Evolutionary conservation across 37 sponge, comb jelly and placozoan species (phyloP).

Genomic region (Tethya wilhelma): DNA sequence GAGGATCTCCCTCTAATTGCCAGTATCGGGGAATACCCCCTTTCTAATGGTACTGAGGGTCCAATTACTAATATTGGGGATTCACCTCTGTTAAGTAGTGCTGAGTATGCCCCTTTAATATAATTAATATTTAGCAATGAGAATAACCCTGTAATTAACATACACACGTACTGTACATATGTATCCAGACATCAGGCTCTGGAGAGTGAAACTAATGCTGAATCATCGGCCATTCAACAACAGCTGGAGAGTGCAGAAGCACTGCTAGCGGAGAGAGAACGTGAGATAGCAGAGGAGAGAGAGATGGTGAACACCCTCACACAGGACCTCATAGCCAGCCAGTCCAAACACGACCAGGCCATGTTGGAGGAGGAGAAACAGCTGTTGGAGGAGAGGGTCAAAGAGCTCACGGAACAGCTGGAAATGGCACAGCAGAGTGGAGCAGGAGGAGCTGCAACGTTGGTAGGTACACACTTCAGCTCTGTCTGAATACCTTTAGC

Average conservation of each 20-base stretch:
- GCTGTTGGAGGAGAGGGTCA: slow-evolving; percentile 61
- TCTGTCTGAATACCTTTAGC: too few relatives aligned
- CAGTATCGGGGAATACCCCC: too few relatives aligned
- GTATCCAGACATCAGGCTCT: slow-evolving; percentile 29
- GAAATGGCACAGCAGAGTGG: slow-evolving; percentile 15
- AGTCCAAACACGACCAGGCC: slow-evolving; percentile 23
- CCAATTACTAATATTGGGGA: too few relatives aligned
- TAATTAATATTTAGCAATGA: too few relatives aligned
- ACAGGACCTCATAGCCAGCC: slow-evolving; percentile 43
- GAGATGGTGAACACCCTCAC: slow-evolving; percentile 37
- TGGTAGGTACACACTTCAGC: too few relatives aligned
- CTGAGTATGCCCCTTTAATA: too few relatives aligned
- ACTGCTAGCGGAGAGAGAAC: slow-evolving; percentile 28
- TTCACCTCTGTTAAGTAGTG: too few relatives aligned
- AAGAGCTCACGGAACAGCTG: slow-evolving; percentile 39
- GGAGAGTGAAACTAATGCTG: slow-evolving; percentile 11
- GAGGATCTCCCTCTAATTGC: too few relatives aligned
- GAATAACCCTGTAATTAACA: too few relatives aligned
- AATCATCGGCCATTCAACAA: slow-evolving; percentile 24
- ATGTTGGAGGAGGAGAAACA: slow-evolving; percentile 50
- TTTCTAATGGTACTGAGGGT: too few relatives aligned
- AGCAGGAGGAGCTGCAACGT: too few relatives aligned
- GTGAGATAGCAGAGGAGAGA: slow-evolving; percentile 36
- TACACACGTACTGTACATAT: too few relatives aligned
- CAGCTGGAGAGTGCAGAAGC: slow-evolving; percentile 29